Evolutionary conservation across 2,888 invertebrate genomes (phyloP).

Genomic region (Drosophila greeni): DNA sequence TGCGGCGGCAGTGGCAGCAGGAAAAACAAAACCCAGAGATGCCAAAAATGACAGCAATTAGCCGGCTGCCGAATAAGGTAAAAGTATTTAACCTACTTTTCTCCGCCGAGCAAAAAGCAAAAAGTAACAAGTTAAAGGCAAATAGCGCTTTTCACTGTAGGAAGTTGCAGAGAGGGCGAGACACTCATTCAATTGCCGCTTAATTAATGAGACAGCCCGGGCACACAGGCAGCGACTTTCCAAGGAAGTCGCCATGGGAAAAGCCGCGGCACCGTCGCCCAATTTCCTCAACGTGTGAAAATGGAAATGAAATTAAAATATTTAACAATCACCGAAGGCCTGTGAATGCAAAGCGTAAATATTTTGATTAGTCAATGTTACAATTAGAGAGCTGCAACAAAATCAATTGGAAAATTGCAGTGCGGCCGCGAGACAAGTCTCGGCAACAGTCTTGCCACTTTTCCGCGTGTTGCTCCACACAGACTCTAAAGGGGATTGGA

Average conservation of each 20-base stretch:
- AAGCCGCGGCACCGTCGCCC: background rate
- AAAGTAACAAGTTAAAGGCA: slow-evolving; percentile 16
- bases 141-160: slow-evolving; percentile 57
- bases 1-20: slow-evolving; percentile 43
- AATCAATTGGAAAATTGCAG: slow-evolving; percentile 43
- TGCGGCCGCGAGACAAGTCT: slow-evolving; percentile 3
- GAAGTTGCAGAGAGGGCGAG: slow-evolving; percentile 45
- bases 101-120: background rate
- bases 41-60: slow-evolving; percentile 68
- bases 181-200: slow-evolving; percentile 42
- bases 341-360: slow-evolving; percentile 45
- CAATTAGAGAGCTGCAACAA: slow-evolving; percentile 55
- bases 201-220: slow-evolving; percentile 56
- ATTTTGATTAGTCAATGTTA: slow-evolving; percentile 59
- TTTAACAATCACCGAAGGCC: slow-evolving; percentile 36
- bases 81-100: slow-evolving; percentile 69
- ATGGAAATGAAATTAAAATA: slow-evolving; percentile 58
- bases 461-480: slow-evolving; percentile 65
- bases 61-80: slow-evolving; percentile 64
- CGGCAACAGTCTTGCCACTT: slow-evolving; percentile 21
- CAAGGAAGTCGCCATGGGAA: slow-evolving; percentile 61
- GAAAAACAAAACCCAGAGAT: slow-evolving; percentile 41
- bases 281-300: slow-evolving; percentile 59
- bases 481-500: slow-evolving; percentile 27
- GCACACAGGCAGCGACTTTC: slow-evolving; percentile 14